Conservation (phyloP, 2,888 invertebrate genomes). For the Nomada fucata region DNA sequence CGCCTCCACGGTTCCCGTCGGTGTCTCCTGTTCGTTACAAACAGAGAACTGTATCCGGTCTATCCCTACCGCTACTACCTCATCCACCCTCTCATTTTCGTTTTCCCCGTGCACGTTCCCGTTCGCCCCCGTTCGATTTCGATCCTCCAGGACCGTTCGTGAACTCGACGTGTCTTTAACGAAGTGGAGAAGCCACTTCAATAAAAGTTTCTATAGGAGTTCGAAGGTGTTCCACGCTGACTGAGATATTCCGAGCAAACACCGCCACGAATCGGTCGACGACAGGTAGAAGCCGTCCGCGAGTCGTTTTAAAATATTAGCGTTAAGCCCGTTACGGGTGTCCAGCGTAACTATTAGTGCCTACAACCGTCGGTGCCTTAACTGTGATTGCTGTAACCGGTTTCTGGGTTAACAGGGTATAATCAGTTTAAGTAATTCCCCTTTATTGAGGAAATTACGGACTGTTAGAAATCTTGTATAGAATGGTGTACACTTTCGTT, state of each 20-base stretch:
- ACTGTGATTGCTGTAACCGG: conserved; percentile 27
- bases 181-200: conserved; percentile 30
- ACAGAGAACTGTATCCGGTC: conserved; percentile 54
- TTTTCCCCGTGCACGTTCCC: neutral
- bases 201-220: conserved; percentile 48
- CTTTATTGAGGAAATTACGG: neutral
- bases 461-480: neutral
- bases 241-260: conserved; percentile 4
- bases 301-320: conserved; percentile 33
- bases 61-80: neutral
- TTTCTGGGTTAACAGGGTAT: neutral
- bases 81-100: neutral
- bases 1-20: conserved; percentile 57
- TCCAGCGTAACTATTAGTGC: conserved; percentile 5
- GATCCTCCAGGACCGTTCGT: conserved; percentile 44
- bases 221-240: neutral
- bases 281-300: neutral
- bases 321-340: conserved; percentile 29
- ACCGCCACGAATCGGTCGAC: conserved; percentile 3
- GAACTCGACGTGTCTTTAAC: conserved; percentile 39
- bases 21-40: conserved; percentile 62
- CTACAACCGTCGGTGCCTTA: conserved; percentile 20
- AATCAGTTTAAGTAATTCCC: conserved; percentile 13
- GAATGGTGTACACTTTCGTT: neutral
- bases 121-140: conserved; percentile 18